Percentiles rank a stretch among this genome's conserved stretches.
These are phyloP conservation scores for Apamea crenata DNA, from an alignment of 2,888 invertebrate genomes.

Conservation along the genomic window DNA sequence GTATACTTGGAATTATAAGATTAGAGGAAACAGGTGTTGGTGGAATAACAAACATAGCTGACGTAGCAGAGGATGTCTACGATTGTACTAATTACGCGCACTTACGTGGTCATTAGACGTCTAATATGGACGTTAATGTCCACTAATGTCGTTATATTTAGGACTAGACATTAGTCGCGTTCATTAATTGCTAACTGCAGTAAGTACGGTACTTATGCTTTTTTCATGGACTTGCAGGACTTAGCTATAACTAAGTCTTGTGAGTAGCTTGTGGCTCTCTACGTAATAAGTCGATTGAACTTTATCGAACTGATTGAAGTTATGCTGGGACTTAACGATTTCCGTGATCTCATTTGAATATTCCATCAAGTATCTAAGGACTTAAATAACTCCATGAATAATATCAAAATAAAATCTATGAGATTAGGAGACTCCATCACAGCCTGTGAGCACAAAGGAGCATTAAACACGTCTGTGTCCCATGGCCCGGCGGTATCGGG, in stretches of 20 bases:
- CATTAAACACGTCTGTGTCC: slow-evolving; percentile 80
- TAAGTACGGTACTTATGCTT: slow-evolving; percentile 9
- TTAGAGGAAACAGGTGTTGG: slow-evolving; percentile 72
- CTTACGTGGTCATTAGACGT: slow-evolving; percentile 50
- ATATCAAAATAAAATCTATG: slow-evolving; percentile 70
- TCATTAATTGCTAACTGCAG: not conserved
- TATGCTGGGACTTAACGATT: slow-evolving; percentile 32
- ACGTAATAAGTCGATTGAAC: slow-evolving; percentile 4
- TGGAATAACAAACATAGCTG: slow-evolving; percentile 54
- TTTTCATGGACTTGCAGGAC: slow-evolving; percentile 7
- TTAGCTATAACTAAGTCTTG: not conserved
- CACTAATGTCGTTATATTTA: slow-evolving; percentile 51
- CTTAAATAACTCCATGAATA: slow-evolving; percentile 63
- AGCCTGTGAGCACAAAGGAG: slow-evolving; percentile 79
- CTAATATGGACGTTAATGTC: slow-evolving; percentile 58
- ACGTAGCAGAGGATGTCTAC: slow-evolving; percentile 55
- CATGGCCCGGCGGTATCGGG: slow-evolving; percentile 81
- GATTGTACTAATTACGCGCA: slow-evolving; percentile 55
- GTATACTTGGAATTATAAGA: slow-evolving; percentile 65
- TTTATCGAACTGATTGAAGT: slow-evolving; percentile 29
- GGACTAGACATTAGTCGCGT: slow-evolving; percentile 38
- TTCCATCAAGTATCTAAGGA: slow-evolving; percentile 49
- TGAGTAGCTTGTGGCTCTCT: not conserved
- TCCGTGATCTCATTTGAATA: slow-evolving; percentile 61
- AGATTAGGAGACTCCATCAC: slow-evolving; percentile 69